A percentile compares a stretch with the other conserved stretches of the same genome.
Conservation (phyloP, 2,797 vertebrate genomes). For the Emys orbicularis region DNA sequence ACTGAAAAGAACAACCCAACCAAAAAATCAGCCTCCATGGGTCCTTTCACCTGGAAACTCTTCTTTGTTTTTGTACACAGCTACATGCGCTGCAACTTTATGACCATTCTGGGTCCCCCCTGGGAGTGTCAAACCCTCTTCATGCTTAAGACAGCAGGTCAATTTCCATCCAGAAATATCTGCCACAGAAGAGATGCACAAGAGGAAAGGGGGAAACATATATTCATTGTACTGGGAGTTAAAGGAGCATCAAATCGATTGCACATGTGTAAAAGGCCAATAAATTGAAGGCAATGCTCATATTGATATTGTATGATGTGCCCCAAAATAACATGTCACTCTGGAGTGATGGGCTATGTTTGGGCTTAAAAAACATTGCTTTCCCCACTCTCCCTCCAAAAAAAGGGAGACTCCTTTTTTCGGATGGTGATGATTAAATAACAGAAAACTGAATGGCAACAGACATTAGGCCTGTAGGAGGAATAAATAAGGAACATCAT, state of each 20-base stretch:
- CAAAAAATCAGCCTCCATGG: neutral
- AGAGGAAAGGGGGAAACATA: conserved; percentile 56
- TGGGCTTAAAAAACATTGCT: conserved; percentile 46
- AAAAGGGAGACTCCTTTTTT: conserved; percentile 50
- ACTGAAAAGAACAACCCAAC: conserved; percentile 14
- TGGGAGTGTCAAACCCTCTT: conserved; percentile 53
- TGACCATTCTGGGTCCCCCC: neutral
- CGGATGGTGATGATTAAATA: conserved; percentile 72
- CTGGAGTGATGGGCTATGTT: conserved; percentile 43
- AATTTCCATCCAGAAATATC: conserved; percentile 58
- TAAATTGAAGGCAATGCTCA: conserved; percentile 52
- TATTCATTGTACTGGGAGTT: conserved; percentile 63
- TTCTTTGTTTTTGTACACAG: conserved; percentile 27
- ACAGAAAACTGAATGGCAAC: conserved; percentile 39
- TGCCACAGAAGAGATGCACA: conserved; percentile 38
- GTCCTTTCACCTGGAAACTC: conserved; percentile 46
- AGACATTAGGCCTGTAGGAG: conserved; percentile 67
- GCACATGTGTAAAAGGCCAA: conserved; percentile 66
- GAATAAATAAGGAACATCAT: conserved; percentile 65
- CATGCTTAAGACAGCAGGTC: conserved; percentile 59
- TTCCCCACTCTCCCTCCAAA: conserved; percentile 1
- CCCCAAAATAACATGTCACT: conserved; percentile 47
- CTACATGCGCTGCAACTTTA: conserved; percentile 53
- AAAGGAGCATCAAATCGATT: conserved; percentile 50
- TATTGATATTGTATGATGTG: conserved; percentile 44